Base-by-base conservation (phyloP, 2,113 vertebrate species). In the Genyomyrus donnyi region DNA sequence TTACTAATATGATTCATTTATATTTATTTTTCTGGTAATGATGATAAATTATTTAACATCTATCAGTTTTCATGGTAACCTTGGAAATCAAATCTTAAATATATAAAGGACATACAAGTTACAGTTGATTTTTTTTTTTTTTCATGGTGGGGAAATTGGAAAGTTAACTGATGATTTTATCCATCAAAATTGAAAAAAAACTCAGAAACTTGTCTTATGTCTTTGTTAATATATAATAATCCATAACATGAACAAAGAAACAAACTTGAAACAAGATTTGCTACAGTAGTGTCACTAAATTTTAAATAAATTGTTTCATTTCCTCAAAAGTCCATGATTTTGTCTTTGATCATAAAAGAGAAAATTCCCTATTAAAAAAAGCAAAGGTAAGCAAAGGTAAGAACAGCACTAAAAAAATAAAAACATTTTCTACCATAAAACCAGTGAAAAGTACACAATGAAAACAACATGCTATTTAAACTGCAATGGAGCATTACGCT, bases 101-200 rank as follows among this genome's bases (percentile, higher is more conserved):
- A 70, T 66, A 66, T 70, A 70, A 70, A 4, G n/a, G 62, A 4
- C n/a, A 70, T 70, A 70, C n/a, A 31, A 31, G 62, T 70, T 89
- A 91, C 88, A 91, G 90, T 90, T 89, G 89, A 92, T 91, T 91
- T 91, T 91, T 92, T 93, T 92, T 93, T 92, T 93, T 94, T 31
- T 94, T 94, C 93, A 92, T 86, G 92, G 62, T 66, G 3, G 62
- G 62, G 62, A 31, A 66, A 66, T 66, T 27, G 62, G 27, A 10
- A 13, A 13, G 62, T 13, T 66, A 66, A 66, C 13, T 70, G 62
- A 70, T 17, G 70, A 17, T 6, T 80, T 2, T 39, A 80, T 80
- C 13, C 35, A 42, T 77, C 70, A 39, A 80, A 77, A 74, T 6
- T 35, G 31, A 11, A 77, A 74, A 74, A 56, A 74, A 77, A 39